Evolutionary conservation across 2,797 vertebrate genomes (phyloP), one percentile per base, ranked within the genome.

Genomic region (Manis pentadactyla): DNA sequence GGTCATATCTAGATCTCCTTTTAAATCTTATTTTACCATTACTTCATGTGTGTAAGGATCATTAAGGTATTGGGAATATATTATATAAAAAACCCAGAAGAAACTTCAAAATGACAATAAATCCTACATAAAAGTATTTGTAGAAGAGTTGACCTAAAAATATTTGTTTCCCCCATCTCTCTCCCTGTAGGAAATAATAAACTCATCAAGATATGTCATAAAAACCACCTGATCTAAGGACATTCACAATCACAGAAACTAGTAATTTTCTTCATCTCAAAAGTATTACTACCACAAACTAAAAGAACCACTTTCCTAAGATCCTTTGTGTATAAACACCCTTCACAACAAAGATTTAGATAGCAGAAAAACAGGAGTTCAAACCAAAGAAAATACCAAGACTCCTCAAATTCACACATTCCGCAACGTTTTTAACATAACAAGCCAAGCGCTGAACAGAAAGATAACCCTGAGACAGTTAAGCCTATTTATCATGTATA

Each of bases 181-280:
- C 68, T 69, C 73, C 25, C 29, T 83, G 31, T n/a, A 83, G 57
- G 19, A 78, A 94, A 90, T 73, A n/a, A 79, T 4, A 86, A 66
- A 25, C 34, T 13, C 29, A 57, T 75, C 63, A 87, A 96, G 53
- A 59, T 31, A 87, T 29, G 73, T 74, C 55, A 61, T n/a, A 84
- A 71, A 94, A 90, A 27, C 25, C 27, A 31, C 4, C 71, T 57
- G 10, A 88, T 64, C 17, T 27, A 74, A 95, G 23, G 46, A 77
- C 1, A 27, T 46, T 42, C 29, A 46, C 37, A 90, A 87, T 61
- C 61, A 89, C 1, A 88, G 14, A 87, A 84, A 87, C 55, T 15
- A 94, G 13, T 51, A 61, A 64, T 63, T 46, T 55, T 95, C n/a
- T 15, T 90, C 46, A 55, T 82, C 46, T 93, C 49, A 87, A 93